Conservation (phyloP, 2,113 vertebrate genomes). For the Charina bottae region DNA sequence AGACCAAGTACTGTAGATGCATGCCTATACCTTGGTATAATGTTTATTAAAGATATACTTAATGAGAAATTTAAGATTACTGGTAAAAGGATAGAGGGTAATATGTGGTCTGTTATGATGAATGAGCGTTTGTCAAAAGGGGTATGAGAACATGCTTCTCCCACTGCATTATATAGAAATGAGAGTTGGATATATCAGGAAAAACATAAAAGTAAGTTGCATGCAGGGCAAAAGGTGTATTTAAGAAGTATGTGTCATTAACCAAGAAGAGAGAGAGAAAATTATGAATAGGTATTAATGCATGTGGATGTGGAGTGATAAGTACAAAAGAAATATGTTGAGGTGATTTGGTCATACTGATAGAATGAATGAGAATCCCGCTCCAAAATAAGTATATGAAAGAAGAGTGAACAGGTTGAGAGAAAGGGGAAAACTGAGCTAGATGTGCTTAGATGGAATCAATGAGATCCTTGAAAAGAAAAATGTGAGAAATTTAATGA, state of each 20-base stretch:
- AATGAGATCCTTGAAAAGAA: no score
- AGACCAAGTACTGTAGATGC: background rate
- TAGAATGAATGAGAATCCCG: background rate
- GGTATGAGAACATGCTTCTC: background rate
- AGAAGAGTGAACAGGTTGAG: background rate
- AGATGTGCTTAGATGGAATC: no score
- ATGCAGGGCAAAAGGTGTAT: background rate
- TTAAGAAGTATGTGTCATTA: background rate
- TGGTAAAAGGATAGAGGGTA: background rate
- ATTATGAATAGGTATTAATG: background rate
- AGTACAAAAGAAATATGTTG: background rate
- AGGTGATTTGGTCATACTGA: background rate
- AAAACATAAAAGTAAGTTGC: background rate
- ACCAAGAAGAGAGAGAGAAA: background rate
- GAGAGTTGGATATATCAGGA: background rate
- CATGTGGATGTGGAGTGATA: background rate
- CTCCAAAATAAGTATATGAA: background rate
- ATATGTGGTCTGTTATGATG: background rate
- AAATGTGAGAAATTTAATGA: background rate
- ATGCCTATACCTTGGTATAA: background rate
- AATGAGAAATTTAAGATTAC: background rate
- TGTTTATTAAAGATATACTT: background rate
- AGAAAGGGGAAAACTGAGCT: background rate
- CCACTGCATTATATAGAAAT: background rate
- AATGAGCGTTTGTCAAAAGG: background rate